These are phyloP conservation scores for Drosophila affinis DNA, from an alignment of 2,888 invertebrate species.

Conservation along the genomic window DNA sequence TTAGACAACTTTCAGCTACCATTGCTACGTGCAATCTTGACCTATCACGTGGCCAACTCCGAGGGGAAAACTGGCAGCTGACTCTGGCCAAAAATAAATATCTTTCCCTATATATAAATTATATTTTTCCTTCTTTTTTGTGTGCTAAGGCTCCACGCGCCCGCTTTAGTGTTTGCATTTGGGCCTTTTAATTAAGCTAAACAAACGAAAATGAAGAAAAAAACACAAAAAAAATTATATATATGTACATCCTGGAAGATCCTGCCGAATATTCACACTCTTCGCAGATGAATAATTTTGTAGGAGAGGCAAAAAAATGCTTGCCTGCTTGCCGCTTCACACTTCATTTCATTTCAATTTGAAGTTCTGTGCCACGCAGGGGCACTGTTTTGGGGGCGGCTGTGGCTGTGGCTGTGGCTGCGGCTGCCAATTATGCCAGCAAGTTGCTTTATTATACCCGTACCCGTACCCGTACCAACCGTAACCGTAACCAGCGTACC, in stretches of 20 bases:
- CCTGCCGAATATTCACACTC: not conserved
- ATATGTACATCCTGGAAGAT: not conserved
- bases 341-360: slow-evolving; percentile 71
- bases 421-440: slow-evolving; percentile 65
- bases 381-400: slow-evolving; percentile 39
- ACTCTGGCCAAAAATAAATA: slow-evolving; percentile 8
- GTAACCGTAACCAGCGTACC: slow-evolving; percentile 1
- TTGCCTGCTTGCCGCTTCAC: slow-evolving; percentile 41
- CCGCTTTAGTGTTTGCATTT: slow-evolving; percentile 49
- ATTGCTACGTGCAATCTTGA: not conserved
- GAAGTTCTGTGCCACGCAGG: slow-evolving; percentile 32
- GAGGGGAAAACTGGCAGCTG: not conserved
- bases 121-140: slow-evolving; percentile 34
- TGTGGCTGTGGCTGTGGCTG: slow-evolving; percentile 46
- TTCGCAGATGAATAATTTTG: slow-evolving; percentile 1
- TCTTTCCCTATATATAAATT: slow-evolving; percentile 17
- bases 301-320: not conserved
- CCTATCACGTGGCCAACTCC: slow-evolving; percentile 15
- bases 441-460: slow-evolving; percentile 72
- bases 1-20: not conserved
- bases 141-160: slow-evolving; percentile 27
- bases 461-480: slow-evolving; percentile 1
- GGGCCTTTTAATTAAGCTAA: slow-evolving; percentile 69
- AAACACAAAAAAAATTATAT: slow-evolving; percentile 11
- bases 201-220: slow-evolving; percentile 38